A percentile compares a stretch with the other conserved stretches of the same genome.
These are phyloP conservation scores for Channa maculata DNA, from an alignment of 2,113 vertebrate species.

Conservation along the genomic window DNA sequence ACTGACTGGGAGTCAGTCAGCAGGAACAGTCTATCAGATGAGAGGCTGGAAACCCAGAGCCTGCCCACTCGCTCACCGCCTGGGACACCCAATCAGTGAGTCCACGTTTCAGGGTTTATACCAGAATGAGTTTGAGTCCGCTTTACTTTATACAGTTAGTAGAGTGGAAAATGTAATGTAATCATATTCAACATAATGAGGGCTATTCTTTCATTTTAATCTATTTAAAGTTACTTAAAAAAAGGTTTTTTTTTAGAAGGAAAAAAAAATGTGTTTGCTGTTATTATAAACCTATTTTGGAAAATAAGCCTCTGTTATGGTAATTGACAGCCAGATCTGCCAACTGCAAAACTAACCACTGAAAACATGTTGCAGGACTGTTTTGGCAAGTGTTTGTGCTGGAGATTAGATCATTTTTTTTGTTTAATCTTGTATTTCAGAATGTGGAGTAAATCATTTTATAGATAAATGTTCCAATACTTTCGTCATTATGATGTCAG, in stretches of 20 bases:
- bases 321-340: too few relatives aligned
- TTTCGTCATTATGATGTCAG: neutral
- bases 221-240: too few relatives aligned
- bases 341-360: too few relatives aligned
- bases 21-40: slow-evolving; percentile 94
- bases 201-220: neutral
- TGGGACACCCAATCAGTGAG: slow-evolving; percentile 97
- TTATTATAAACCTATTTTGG: too few relatives aligned
- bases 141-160: neutral
- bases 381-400: too few relatives aligned
- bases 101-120: slow-evolving; percentile 40
- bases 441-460: too few relatives aligned
- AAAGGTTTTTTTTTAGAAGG: too few relatives aligned
- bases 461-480: neutral
- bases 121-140: neutral
- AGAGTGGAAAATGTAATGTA: neutral
- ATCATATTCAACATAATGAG: neutral
- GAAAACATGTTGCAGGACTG: too few relatives aligned
- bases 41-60: slow-evolving; percentile 97
- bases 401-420: too few relatives aligned
- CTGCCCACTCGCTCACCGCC: slow-evolving; percentile 97
- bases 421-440: too few relatives aligned
- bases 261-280: too few relatives aligned
- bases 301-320: too few relatives aligned
- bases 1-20: slow-evolving; percentile 97